phyloP scores from a whole-genome alignment of 2,797 vertebrate species.

The Margarornis squamiger region DNA sequence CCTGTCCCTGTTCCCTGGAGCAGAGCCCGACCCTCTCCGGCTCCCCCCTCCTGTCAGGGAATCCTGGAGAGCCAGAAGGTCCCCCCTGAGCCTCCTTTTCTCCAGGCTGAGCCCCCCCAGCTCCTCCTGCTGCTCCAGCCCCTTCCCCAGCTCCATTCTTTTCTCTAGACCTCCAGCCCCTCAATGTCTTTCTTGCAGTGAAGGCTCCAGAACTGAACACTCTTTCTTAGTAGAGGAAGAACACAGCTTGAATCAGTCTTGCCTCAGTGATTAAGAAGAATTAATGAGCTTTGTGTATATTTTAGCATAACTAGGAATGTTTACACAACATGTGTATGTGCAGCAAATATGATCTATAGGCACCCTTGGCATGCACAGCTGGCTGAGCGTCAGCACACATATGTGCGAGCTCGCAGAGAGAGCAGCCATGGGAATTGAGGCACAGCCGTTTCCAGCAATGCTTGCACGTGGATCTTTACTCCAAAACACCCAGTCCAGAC shows the following conservation, averaged over 20 bases:
- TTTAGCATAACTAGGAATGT: neutral
- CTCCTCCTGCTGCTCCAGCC: neutral
- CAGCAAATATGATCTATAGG: neutral
- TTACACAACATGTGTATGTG: neutral
- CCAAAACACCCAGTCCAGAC: neutral
- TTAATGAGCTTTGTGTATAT: neutral
- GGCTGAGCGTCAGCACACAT: neutral
- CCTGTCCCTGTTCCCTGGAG: neutral
- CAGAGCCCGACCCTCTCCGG: neutral
- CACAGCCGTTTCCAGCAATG: neutral
- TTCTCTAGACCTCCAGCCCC: neutral
- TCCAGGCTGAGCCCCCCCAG: neutral
- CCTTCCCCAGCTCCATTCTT: neutral
- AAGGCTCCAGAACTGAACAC: neutral
- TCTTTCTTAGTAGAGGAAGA: neutral
- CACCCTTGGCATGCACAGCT: neutral
- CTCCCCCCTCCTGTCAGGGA: neutral
- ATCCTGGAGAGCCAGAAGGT: neutral
- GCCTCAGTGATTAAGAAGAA: neutral
- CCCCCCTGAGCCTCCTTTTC: neutral
- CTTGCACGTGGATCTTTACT: fast-evolving
- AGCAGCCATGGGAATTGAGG: fast-evolving
- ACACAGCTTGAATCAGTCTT: neutral
- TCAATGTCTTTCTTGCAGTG: neutral
- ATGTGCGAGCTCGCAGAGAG: neutral